Evolutionary conservation across 1,140 invertebrate genomes (phyloP).

Genomic region (Alviniconcha marisindica): DNA sequence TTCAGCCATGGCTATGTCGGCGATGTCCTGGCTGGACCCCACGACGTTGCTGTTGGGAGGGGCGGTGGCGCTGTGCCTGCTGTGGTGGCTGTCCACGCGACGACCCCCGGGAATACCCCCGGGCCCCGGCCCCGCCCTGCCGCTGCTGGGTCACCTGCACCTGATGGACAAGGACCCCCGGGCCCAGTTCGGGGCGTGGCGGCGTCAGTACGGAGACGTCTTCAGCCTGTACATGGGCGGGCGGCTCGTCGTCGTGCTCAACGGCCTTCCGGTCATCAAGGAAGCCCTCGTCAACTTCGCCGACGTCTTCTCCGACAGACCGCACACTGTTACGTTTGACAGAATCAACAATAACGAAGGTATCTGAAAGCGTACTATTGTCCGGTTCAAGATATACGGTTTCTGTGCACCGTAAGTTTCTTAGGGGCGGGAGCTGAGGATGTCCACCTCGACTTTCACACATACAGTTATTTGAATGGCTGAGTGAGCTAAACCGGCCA

Average conservation of each 20-base stretch:
- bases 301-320: conserved; percentile 46
- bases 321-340: conserved; percentile 37
- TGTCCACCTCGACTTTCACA: too few relatives aligned
- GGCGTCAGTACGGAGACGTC: conserved; percentile 53
- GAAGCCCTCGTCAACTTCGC: conserved; percentile 49
- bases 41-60: background rate
- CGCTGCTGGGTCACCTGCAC: conserved; percentile 50
- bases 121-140: conserved; percentile 30
- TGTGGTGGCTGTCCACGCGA: conserved; percentile 25
- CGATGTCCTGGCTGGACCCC: background rate
- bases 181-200: conserved; percentile 22
- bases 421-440: too few relatives aligned
- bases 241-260: conserved; percentile 39
- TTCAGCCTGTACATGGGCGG: conserved; percentile 46
- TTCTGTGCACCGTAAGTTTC: too few relatives aligned
- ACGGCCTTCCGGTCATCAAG: conserved; percentile 47
- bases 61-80: background rate
- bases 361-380: too few relatives aligned
- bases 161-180: conserved; percentile 39
- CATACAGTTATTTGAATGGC: too few relatives aligned
- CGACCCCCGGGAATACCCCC: conserved; percentile 33
- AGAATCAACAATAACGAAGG: conserved; percentile 38
- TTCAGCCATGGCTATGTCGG: too few relatives aligned
- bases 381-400: too few relatives aligned
- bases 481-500: too few relatives aligned